Evolutionary conservation across 1,140 invertebrate species (phyloP), one percentile per base, ranked within the genome.

Genomic region (Drosophila orena): DNA sequence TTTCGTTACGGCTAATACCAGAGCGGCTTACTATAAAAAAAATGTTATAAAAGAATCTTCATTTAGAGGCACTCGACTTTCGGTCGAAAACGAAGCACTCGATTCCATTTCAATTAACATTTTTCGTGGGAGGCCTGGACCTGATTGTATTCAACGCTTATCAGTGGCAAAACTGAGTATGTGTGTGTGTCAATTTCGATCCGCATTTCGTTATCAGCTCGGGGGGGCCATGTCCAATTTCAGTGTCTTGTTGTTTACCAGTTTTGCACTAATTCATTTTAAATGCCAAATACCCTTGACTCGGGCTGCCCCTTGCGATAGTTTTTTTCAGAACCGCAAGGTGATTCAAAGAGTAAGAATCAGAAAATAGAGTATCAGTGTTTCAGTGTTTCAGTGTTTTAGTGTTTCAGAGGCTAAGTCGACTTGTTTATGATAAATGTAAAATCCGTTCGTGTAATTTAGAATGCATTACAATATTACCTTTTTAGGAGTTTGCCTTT

Each of bases 251-350:
- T 62, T 80, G 77, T 81, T 84, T 81, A 77, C 53, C 60, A 77
- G 62, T 71, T 78, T 62, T 50, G 24, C 49, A 37, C 60, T 83
- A 89, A 86, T 86, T 83, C 70, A 34, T 52, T 84, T 84, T 57
- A 60, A 86, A 85, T 80, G 64, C 64, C 56, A 46, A 47, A 68
- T 42, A 55, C 66, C 65, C 70, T 75, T 65, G 71, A 56, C 62
- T 59, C 59, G 22, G 40, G 22, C 42, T 47, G 49, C 27, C 46
- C 44, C 66, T 47, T 35, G 56, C 56, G 34, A 53, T 27, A 43
- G 11, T 65, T 49, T n/a, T 42, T 30, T 4, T 4, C 12, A 57
- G 24, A 58, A 58, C 37, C 24, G 15, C 35, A 65, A 65, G 60
- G 64, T 68, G 60, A 24, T 5, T 22, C 15, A 11, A 49, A 30